Evolutionary conservation across 1,140 invertebrate species (phyloP).

Genomic region (Panagrolaimus sp.): DNA sequence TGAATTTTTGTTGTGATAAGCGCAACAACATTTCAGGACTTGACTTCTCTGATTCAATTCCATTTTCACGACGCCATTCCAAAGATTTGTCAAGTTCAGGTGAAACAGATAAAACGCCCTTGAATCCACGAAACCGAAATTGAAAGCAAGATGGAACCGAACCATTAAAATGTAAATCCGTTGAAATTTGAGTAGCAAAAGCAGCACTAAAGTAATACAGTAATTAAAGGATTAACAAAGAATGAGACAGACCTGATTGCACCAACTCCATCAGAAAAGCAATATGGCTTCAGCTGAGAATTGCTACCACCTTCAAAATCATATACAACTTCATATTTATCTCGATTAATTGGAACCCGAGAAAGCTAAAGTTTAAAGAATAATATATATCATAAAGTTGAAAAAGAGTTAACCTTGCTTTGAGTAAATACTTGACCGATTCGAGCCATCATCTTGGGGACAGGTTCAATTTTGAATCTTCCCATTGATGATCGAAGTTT

Average conservation of each 20-base stretch:
- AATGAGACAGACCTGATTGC: too few species aligned
- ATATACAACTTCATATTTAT: neutral
- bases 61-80: neutral
- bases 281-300: neutral
- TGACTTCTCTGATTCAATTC: neutral
- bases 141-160: slow-evolving; percentile 14
- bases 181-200: neutral
- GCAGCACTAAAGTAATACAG: neutral
- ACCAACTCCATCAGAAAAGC: slow-evolving; percentile 13
- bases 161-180: neutral
- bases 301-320: neutral
- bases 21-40: neutral
- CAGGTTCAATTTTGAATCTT: slow-evolving; percentile 2
- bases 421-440: slow-evolving; percentile 13
- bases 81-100: slow-evolving; percentile 6
- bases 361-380: neutral
- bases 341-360: neutral
- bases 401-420: neutral
- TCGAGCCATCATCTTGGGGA: neutral
- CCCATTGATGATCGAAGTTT: neutral
- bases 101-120: slow-evolving; percentile 8
- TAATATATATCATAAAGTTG: neutral
- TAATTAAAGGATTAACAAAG: too few species aligned
- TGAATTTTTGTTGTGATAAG: slow-evolving; percentile 16
- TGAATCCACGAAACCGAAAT: slow-evolving; percentile 18